Base-by-base conservation (phyloP, 2,888 invertebrate genomes). In the Dexiosoma caninum region DNA sequence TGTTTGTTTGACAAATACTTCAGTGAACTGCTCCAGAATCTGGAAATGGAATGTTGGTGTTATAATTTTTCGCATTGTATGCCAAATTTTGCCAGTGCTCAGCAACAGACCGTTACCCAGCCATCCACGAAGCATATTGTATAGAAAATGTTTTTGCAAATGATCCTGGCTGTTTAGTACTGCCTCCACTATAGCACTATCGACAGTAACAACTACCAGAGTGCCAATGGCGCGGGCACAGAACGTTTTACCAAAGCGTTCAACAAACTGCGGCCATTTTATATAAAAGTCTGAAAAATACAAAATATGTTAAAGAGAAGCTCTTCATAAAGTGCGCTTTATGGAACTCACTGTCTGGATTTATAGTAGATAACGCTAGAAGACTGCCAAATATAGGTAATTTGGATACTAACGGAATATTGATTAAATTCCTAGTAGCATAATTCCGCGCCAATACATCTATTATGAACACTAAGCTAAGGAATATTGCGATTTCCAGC, bases 11-110 rank as follows among this genome's bases (percentile, higher is more conserved):
- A 94, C 93, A 86, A 95, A 95, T 0, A 94, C 92, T 3, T 93
- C 93, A 5, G 94, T 88, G 87, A 95, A 95, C 84, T 94, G 92
- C 85, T 95, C 94, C 37, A 96, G 89, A 75, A 95, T 95, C 85
- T 94, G 93, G 86, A 95, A 95, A 88, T 96, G 95, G 87, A 95
- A 96, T 0, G 95, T 92, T 0, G 95, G 95, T 0, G 95, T 95
- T 59, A 95, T 89, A 80, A 95, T 92, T 87, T 94, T 95, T 21
- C 95, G 91, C 82, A 94, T 92, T 0, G 88, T 89, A 83, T 91
- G 92, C 95, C 95, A 96, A 88, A 91, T 92, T 2, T 84, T 67
- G 5, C 87, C 89, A 2, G 78, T 81, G 37, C 89, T 89, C 2
- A 90, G 60, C 6, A 90, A 82, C 2, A 90, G 71, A 0, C 90